These are phyloP conservation scores for Drymonia ruficornis DNA, from an alignment of 2,888 invertebrate genomes.

Conservation along the genomic window DNA sequence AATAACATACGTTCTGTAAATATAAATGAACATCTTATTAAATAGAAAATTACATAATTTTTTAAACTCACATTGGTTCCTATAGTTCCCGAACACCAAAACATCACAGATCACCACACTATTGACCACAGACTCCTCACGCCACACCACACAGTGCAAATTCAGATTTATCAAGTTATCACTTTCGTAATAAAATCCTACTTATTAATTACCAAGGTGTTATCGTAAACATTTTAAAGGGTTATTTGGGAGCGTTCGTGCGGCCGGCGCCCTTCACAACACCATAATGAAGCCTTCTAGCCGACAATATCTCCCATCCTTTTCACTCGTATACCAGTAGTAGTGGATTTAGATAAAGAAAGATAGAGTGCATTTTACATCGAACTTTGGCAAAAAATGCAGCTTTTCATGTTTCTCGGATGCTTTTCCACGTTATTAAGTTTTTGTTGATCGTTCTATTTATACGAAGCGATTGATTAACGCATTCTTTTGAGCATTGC, in stretches of 20 bases:
- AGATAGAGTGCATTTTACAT: constrained; percentile 36
- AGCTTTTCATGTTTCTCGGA: constrained; percentile 29
- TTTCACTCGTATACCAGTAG: constrained; percentile 35
- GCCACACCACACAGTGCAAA: neutral
- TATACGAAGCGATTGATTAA: constrained; percentile 12
- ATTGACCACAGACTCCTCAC: neutral
- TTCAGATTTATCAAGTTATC: no score
- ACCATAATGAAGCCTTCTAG: constrained; percentile 42
- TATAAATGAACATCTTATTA: no score
- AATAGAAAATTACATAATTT: no score
- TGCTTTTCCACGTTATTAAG: constrained; percentile 26
- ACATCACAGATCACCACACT: neutral
- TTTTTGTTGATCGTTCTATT: constrained; percentile 17
- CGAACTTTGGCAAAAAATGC: constrained; percentile 27
- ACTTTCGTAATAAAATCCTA: no score
- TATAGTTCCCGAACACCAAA: neutral
- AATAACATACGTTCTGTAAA: no score
- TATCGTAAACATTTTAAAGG: constrained; percentile 18
- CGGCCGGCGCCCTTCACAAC: constrained; percentile 55
- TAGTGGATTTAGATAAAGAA: constrained; percentile 33
- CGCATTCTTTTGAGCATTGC: neutral
- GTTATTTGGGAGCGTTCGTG: constrained; percentile 57
- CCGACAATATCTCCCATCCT: constrained; percentile 32
- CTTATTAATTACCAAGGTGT: no score
- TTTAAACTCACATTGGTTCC: neutral